phyloP scores from a whole-genome alignment of 2,113 vertebrate genomes.

The Merops nubicus region DNA sequence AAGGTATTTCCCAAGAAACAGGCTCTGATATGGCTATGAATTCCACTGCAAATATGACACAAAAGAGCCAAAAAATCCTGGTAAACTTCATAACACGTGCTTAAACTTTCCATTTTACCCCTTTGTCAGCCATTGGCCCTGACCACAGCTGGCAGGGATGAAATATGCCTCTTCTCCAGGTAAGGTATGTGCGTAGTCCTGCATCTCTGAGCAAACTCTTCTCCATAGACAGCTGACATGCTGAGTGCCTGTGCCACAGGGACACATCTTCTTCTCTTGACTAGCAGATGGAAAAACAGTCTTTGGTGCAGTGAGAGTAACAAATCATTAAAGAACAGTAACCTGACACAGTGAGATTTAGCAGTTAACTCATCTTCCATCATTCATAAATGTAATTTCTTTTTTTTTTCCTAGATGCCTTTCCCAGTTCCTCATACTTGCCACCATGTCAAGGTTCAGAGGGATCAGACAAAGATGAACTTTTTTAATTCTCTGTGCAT shows the following conservation, averaged over 20 bases:
- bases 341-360: not conserved
- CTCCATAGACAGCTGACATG: rapidly evolving
- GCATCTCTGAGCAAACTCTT: not conserved
- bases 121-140: not conserved
- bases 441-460: rapidly evolving
- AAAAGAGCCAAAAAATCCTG: not conserved
- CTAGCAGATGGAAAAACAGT: not conserved
- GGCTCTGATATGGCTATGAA: not conserved
- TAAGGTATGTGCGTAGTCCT: not conserved
- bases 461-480: not conserved
- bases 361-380: not conserved
- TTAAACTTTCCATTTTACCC: not conserved
- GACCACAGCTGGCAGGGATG: not conserved
- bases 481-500: not conserved
- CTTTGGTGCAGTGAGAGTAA: not conserved
- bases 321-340: not conserved
- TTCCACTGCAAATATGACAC: not conserved
- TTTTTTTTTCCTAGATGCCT: not conserved
- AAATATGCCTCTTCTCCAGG: not conserved
- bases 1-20: not conserved
- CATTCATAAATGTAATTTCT: not conserved
- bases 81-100: not conserved
- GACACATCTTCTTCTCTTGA: not conserved
- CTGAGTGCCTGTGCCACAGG: not conserved
- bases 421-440: not conserved